Evolutionary conservation across 2,888 invertebrate species (phyloP).

Genomic region (Nephrocerus scutellatus): DNA sequence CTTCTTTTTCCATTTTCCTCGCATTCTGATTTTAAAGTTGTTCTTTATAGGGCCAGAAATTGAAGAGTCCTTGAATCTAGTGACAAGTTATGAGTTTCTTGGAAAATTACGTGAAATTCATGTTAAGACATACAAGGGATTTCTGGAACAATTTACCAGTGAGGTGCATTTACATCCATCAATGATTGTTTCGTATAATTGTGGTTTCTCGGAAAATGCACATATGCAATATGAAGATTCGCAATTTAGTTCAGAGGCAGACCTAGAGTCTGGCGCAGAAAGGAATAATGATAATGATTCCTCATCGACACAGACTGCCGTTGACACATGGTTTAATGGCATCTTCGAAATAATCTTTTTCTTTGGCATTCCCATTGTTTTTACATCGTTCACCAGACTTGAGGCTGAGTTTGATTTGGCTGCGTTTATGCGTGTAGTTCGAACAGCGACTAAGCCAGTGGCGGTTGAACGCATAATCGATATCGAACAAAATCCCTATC

Average conservation of each 20-base stretch:
- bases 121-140: constrained; percentile 20
- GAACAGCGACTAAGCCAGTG: constrained; percentile 13
- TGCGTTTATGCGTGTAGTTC: constrained; percentile 20
- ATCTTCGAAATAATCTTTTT: constrained; percentile 26
- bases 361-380: constrained; percentile 33
- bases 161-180: constrained; percentile 20
- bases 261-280: too few relatives aligned
- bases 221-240: constrained; percentile 2
- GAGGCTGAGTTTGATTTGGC: constrained; percentile 31
- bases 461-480: constrained; percentile 25
- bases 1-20: constrained; percentile 32
- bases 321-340: constrained; percentile 24
- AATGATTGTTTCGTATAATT: constrained; percentile 34
- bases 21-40: constrained; percentile 25
- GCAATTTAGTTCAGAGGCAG: too few relatives aligned
- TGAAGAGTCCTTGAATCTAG: neutral
- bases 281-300: neutral
- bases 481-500: constrained; percentile 32
- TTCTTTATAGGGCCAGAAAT: constrained; percentile 33
- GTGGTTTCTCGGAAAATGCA: constrained; percentile 32
- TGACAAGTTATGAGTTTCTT: neutral
- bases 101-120: neutral
- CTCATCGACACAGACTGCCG: neutral
- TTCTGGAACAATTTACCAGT: constrained; percentile 26
- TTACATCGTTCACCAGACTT: constrained; percentile 33